phyloP scores from a whole-genome alignment of 2,113 vertebrate species.

The Heterotilapia buettikoferi region DNA sequence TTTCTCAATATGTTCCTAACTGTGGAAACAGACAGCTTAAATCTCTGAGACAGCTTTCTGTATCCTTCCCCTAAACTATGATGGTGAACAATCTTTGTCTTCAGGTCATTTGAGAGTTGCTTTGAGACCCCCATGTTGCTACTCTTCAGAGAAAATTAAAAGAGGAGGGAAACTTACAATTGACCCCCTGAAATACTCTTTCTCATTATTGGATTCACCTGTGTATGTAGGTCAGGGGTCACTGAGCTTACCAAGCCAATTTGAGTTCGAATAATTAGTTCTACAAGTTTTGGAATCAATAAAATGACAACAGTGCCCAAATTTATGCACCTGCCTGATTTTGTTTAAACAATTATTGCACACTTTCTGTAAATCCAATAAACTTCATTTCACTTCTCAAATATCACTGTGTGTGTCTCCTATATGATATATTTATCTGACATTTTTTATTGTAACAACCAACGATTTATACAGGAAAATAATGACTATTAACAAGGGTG shows the following conservation, averaged over 20 bases:
- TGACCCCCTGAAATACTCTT: not conserved
- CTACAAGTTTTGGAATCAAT: not conserved
- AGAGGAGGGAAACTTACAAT: not conserved
- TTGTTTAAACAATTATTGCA: not conserved
- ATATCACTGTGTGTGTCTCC: not conserved
- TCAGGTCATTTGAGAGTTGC: fast-evolving
- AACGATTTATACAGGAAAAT: not conserved
- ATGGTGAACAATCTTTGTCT: not conserved
- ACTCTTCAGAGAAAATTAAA: not conserved
- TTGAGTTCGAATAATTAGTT: not conserved
- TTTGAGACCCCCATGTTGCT: fast-evolving
- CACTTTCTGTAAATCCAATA: not conserved
- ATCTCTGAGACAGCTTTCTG: fast-evolving
- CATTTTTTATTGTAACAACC: not conserved
- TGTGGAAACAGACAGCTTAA: too few species aligned
- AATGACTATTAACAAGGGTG: not conserved
- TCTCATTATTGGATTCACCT: fast-evolving
- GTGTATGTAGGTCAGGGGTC: not conserved
- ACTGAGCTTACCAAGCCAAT: not conserved
- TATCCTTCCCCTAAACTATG: fast-evolving
- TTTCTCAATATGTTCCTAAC: too few species aligned
- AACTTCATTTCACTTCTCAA: not conserved
- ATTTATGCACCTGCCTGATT: not conserved
- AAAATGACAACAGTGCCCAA: not conserved
- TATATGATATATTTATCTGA: not conserved